phyloP scores from a whole-genome alignment of 2,113 vertebrate species.

The Barbus barbus region DNA sequence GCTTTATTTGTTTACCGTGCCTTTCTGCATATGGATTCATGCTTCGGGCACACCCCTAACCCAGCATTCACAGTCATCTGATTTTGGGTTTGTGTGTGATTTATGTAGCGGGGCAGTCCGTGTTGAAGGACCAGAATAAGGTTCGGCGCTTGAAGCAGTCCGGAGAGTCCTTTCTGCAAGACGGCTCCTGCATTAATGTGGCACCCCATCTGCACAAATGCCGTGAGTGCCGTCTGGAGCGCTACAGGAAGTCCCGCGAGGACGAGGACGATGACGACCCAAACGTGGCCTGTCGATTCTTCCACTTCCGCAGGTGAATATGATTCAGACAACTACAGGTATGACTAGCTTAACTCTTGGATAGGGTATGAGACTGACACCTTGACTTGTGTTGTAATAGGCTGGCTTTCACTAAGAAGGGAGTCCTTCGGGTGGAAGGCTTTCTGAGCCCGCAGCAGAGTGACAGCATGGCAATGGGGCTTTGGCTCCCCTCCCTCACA shows the following conservation, averaged over 20 bases:
- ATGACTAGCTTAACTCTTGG: too few species aligned
- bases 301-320: slow-evolving; percentile 93
- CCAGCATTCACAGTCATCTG: background rate
- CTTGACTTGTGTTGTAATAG: slow-evolving; percentile 65
- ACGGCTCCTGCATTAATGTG: slow-evolving; percentile 97
- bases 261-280: slow-evolving; percentile 85
- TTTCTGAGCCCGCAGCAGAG: slow-evolving; percentile 97
- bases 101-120: slow-evolving; percentile 87
- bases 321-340: too few species aligned
- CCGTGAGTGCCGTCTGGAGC: slow-evolving; percentile 94
- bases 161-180: slow-evolving; percentile 96
- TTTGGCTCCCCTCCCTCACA: slow-evolving; percentile 91
- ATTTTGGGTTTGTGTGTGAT: background rate
- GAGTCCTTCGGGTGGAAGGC: slow-evolving; percentile 92
- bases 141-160: slow-evolving; percentile 96
- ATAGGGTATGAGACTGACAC: background rate
- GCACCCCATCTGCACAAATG: slow-evolving; percentile 98
- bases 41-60: too few species aligned
- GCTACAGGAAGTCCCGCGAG: slow-evolving; percentile 94
- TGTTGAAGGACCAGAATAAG: slow-evolving; percentile 95
- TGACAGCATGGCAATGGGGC: slow-evolving; percentile 93
- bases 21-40: too few species aligned
- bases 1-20: too few species aligned
- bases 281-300: slow-evolving; percentile 96
- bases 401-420: slow-evolving; percentile 94